Conservation (phyloP, 2,797 vertebrate species). For the Siniperca scherzeri region DNA sequence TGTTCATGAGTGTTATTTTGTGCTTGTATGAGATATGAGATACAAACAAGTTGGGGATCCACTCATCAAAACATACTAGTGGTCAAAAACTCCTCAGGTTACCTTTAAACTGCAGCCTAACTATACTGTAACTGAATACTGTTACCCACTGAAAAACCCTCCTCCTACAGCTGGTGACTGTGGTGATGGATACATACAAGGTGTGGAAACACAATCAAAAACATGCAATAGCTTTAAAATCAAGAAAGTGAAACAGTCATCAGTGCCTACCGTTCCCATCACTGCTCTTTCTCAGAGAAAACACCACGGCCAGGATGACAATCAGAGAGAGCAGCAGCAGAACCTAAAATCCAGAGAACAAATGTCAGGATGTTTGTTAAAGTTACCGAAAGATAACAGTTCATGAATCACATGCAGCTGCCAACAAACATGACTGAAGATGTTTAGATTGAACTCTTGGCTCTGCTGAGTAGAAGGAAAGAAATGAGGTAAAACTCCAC, state of each 20-base stretch:
- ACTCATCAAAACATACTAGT: neutral
- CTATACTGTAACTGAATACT: neutral
- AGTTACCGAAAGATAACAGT: neutral
- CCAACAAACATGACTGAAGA: neutral
- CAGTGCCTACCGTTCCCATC: conserved; percentile 84
- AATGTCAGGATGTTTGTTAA: neutral
- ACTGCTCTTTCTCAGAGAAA: conserved; percentile 86
- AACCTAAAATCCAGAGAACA: conserved; percentile 82
- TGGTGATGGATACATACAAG: neutral
- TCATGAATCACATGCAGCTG: neutral
- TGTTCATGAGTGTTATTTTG: neutral
- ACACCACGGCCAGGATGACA: conserved; percentile 88
- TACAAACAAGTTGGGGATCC: neutral
- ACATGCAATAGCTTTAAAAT: neutral
- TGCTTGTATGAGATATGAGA: neutral
- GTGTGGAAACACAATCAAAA: neutral
- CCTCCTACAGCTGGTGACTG: neutral
- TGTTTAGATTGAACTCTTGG: conserved; percentile 3
- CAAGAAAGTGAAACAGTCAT: neutral
- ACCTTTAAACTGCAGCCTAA: neutral
- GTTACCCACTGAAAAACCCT: neutral
- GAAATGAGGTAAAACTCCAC: neutral
- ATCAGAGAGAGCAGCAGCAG: conserved; percentile 90
- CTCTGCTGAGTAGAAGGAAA: neutral
- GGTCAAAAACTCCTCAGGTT: neutral